Base-by-base conservation (phyloP, 2,797 vertebrate genomes). In the Notamacropus eugenii region DNA sequence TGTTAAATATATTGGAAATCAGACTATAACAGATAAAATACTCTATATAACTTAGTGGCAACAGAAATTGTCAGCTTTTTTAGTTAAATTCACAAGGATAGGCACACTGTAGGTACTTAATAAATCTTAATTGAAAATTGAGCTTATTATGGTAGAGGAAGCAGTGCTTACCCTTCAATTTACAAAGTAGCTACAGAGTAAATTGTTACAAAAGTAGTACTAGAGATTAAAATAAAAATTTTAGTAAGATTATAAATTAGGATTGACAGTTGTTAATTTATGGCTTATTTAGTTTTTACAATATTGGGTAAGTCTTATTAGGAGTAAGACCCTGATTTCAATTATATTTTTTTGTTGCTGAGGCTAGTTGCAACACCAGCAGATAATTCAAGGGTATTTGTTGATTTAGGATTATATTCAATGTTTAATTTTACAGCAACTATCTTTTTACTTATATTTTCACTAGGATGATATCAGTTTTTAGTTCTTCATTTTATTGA, bases 61-160 rank as follows among this genome's bases (percentile, higher is more conserved):
- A 11, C 22, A 87, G 74, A 50, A 46, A 27, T 87, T 27, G 40
- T 87, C 40, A 46, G 40, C 74, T 46, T 46, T 87, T 87, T 87
- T 87, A 87, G 22, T 87, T 87, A 50, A 50, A 87, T 87, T 87
- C 74, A 27, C 56, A 92, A 10, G 91, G 40, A 24, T 52, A 90
- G 57, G 5, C 19, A 91, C 0, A 6, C 93, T 90, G 31, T 12
- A 55, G 9, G 29, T 87, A 54, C 82, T 92, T 93, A 92, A 28
- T 62, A 95, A 96, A 87, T 90, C 54, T 94, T 95, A 96, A 90
- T 52, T 87, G n/a, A 87, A 87, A 87, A 24, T 28, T 93, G 82
- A 95, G 13, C 22, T 54, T 96, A 52, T 6, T 93, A 24, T 94
- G 62, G 59, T 28, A 94, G 34, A 92, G 55, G 40, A 27, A 93